phyloP scores from a whole-genome alignment of 2,888 invertebrate genomes.

The Deilephila porcellus region DNA sequence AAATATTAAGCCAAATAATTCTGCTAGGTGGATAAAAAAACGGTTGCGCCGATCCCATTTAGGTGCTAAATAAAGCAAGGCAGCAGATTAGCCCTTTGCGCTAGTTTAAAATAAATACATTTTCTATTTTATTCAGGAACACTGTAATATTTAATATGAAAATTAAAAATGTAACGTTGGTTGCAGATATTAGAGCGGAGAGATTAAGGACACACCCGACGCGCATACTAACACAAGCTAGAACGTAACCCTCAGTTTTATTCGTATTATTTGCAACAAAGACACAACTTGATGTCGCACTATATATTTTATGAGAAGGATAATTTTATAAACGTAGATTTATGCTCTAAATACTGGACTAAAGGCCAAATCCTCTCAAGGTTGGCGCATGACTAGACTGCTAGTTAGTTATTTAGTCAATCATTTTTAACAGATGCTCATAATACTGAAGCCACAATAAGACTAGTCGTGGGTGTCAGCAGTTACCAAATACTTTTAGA shows the following conservation, averaged over 20 bases:
- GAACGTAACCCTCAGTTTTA: background rate
- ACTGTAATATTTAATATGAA: background rate
- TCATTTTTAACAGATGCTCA: too few relatives aligned
- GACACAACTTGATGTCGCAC: background rate
- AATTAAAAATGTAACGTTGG: conserved; percentile 13
- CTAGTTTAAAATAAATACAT: background rate
- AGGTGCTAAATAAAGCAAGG: too few relatives aligned
- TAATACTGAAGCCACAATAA: too few relatives aligned
- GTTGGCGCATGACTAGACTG: too few relatives aligned
- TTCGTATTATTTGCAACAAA: background rate
- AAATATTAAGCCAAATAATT: too few relatives aligned
- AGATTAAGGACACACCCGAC: conserved; percentile 12
- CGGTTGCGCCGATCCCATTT: too few relatives aligned
- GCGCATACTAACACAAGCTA: conserved; percentile 3
- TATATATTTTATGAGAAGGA: background rate
- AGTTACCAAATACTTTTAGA: too few relatives aligned
- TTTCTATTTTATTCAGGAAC: background rate
- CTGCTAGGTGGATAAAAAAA: too few relatives aligned
- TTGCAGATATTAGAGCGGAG: conserved; percentile 5
- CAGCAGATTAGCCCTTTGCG: background rate
- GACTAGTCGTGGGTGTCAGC: too few relatives aligned
- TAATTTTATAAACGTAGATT: background rate
- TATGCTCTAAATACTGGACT: background rate
- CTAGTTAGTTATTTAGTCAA: too few relatives aligned
- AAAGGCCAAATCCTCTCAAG: background rate